Evolutionary conservation across 2,113 vertebrate genomes (phyloP), one percentile per base, ranked within the genome.

Genomic region (Aegotheles bennettii): DNA sequence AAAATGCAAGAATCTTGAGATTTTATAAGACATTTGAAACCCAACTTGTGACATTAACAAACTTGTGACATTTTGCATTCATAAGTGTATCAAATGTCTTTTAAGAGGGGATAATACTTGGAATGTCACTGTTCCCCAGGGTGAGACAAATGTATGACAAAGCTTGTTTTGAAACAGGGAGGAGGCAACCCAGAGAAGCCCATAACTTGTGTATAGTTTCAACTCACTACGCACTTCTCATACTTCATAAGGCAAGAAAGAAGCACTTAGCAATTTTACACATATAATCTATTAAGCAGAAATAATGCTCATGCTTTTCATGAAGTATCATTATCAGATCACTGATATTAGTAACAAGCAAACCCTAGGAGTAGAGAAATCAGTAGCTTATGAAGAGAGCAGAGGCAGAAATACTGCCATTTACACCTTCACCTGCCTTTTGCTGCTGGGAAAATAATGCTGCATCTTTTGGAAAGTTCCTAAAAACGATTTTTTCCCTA

Each of bases 61-160:
- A 51, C 42, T 45, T 81, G 18, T 23, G 60, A 81, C 76, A 90
- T 90, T 94, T 84, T 89, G 59, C 38, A 86, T 63, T 95, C 33
- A 14, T 51, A 74, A 86, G 31, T 45, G 33, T 63, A 93, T 78
- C 60, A 90, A 86, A 86, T 80, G 20, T 51, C 90, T 90, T 88
- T 86, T 90, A 88, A 88, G 38, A 47, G 3, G 29, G 67, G 91
- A 73, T 69, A 91, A 92, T 80, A 76, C 47, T 95, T 93, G 82
- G 78, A 90, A 95, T 74, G 59, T 80, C 54, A 51, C 29, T 92
- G 56, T n/a, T 86, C n/a, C 42, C n/a, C 19, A 16, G 67, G 24
- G 92, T 78, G 59, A 80, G 29, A 74, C 38, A 93, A 91, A 94
- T 47, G 29, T 77, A 81, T 29, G 81, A 89, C 69, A 95, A 91